Evolutionary conservation across 2,113 vertebrate genomes (phyloP).

Genomic region (Rhinichthys klamathensis): DNA sequence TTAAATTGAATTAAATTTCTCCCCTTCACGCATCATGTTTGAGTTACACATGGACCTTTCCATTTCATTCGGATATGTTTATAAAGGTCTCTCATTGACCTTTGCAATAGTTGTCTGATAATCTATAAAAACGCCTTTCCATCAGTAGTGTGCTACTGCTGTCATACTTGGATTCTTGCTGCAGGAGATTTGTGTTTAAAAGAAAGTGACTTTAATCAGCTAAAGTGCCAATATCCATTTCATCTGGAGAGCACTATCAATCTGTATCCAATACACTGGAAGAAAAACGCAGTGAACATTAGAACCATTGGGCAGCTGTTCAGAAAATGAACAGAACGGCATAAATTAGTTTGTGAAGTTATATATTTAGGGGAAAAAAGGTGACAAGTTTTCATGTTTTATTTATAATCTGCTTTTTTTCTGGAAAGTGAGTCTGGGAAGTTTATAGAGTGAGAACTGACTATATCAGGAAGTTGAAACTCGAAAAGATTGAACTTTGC

Average conservation of each 20-base stretch:
- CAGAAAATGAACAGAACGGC: conserved; percentile 33
- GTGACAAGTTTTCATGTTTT: conserved; percentile 13
- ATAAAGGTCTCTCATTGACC: conserved; percentile 59
- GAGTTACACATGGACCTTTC: conserved; percentile 31
- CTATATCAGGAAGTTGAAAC: neutral
- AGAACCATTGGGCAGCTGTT: conserved; percentile 48
- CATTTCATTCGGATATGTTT: conserved; percentile 46
- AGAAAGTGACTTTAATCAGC: conserved; percentile 54
- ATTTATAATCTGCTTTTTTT: conserved; percentile 14
- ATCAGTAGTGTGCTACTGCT: conserved; percentile 8
- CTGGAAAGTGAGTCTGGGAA: neutral
- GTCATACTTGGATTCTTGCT: conserved; percentile 34
- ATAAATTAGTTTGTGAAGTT: conserved; percentile 59
- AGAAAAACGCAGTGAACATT: conserved; percentile 65
- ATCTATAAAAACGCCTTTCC: conserved; percentile 45
- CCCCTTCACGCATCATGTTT: conserved; percentile 39
- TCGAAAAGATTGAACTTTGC: neutral
- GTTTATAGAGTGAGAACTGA: neutral
- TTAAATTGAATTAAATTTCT: conserved; percentile 42
- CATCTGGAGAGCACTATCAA: conserved; percentile 45
- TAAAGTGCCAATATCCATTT: conserved; percentile 54
- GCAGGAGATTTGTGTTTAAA: conserved; percentile 48
- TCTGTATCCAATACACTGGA: conserved; percentile 54
- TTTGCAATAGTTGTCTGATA: conserved; percentile 50
- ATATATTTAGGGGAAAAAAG: neutral